These are phyloP conservation scores for Operophtera brumata DNA, from an alignment of 2,888 invertebrate genomes.

Conservation along the genomic window DNA sequence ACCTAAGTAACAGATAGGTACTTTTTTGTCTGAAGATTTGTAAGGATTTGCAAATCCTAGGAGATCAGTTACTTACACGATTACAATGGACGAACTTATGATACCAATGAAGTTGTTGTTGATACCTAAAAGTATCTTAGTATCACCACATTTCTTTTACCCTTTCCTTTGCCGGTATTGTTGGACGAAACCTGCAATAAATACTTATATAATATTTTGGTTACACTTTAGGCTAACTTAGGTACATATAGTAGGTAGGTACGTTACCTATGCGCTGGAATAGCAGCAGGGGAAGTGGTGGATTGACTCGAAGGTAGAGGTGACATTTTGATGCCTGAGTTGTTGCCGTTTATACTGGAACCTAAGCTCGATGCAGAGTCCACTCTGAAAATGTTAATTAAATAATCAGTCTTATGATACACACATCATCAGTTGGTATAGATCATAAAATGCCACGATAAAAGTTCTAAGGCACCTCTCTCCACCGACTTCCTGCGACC, in stretches of 20 bases:
- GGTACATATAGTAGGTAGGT: neutral
- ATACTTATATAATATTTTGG: neutral
- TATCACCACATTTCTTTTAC: slow-evolving; percentile 81
- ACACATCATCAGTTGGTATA: neutral
- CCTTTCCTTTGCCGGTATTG: slow-evolving; percentile 73
- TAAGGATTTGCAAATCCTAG: slow-evolving; percentile 10
- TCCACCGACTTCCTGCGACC: no score
- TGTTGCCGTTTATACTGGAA: slow-evolving; percentile 81
- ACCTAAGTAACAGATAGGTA: neutral
- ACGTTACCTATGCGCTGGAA: slow-evolving; percentile 63
- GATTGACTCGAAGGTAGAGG: slow-evolving; percentile 59
- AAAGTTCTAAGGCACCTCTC: no score
- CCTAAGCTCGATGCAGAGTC: slow-evolving; percentile 80
- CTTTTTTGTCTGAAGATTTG: neutral
- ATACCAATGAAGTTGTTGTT: neutral
- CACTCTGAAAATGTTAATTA: slow-evolving; percentile 68
- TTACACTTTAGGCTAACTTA: no score
- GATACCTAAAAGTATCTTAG: neutral
- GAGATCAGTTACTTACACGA: slow-evolving; percentile 15
- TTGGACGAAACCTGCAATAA: slow-evolving; percentile 69
- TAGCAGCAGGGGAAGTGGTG: slow-evolving; percentile 45
- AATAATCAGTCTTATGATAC: neutral
- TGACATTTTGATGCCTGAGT: slow-evolving; percentile 77
- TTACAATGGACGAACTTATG: neutral
- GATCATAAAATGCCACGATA: neutral